phyloP scores from a whole-genome alignment of 2,797 vertebrate genomes.

The Lemur catta region DNA sequence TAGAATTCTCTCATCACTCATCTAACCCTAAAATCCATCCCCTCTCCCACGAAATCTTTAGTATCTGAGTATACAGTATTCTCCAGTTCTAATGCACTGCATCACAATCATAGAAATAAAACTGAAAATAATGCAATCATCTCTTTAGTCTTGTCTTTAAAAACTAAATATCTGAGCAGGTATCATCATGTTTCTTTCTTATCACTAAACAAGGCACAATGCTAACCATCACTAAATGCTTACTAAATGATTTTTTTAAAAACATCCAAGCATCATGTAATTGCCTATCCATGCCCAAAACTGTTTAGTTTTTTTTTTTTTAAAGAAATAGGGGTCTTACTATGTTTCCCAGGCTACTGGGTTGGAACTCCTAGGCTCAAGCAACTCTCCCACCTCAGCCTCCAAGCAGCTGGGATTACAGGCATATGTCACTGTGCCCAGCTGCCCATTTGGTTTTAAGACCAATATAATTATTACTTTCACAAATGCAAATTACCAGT shows the following conservation, averaged over 20 bases:
- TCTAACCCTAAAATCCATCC: neutral
- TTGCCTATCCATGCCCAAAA: neutral
- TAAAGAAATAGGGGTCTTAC: neutral
- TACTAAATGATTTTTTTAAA: neutral
- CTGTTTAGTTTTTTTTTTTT: neutral
- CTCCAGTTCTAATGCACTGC: neutral
- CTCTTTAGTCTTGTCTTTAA: neutral
- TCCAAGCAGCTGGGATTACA: neutral
- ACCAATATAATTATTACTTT: neutral
- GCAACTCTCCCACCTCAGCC: neutral
- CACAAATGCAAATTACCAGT: neutral
- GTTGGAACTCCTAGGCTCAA: neutral
- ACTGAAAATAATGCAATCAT: neutral
- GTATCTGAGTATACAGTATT: neutral
- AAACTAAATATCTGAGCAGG: neutral
- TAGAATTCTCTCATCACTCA: neutral
- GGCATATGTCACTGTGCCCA: neutral
- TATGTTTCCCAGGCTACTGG: neutral
- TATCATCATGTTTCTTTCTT: neutral
- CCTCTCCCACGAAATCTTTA: neutral
- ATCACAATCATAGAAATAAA: neutral
- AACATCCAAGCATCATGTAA: neutral
- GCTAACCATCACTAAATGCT: neutral
- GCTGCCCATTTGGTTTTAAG: neutral
- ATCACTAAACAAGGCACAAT: neutral